Evolutionary conservation across 2,113 vertebrate genomes (phyloP), one percentile per base, ranked within the genome.

Genomic region (Heterotilapia buettikoferi): DNA sequence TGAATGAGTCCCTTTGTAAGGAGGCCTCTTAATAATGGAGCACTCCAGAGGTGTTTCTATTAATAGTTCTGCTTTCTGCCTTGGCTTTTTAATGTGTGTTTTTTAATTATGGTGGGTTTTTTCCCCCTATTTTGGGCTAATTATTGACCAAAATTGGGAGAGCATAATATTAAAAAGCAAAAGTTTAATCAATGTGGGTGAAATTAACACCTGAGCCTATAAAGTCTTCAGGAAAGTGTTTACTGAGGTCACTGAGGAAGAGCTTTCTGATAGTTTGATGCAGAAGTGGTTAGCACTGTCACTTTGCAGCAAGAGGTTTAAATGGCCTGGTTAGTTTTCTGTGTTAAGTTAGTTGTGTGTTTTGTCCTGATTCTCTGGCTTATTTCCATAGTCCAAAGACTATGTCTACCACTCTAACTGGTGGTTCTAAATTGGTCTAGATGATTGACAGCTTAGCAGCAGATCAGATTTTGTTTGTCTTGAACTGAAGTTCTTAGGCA

Each of bases 11-110:
- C 24, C 71, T 78, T 78, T 78, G 71, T 29, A 78, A 29, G 24
- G 79, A 88, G 86, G 85, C 80, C 90, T 88, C 78, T 89, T 89
- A 53, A 86, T 91, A 61, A 89, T 76, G 40, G 57, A 82, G 78
- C 85, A 54, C 82, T 84, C 63, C 11, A 52, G n/a, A 52, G 79
- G 40, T 57, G 47, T 66, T 83, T 88, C 85, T 92, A 82, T 92
- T 89, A 43, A 86, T 84, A 87, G 83, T 19, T 19, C 57, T 29
- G 14, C 18, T 83, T 54, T 43, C 24, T 13, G 5, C 82, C 13
- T 52, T 76, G 71, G 43, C 14, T 73, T 73, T 73, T 47, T 73
- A 24, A 0, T 47, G 40, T 43, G n/a, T 47, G 38, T 9, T 0
- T 59, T 61, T 1, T 31, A 43, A 73, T 21, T 68, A 9, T 43